Base-by-base conservation (phyloP, 2,797 vertebrate genomes). In the Lacerta agilis region DNA sequence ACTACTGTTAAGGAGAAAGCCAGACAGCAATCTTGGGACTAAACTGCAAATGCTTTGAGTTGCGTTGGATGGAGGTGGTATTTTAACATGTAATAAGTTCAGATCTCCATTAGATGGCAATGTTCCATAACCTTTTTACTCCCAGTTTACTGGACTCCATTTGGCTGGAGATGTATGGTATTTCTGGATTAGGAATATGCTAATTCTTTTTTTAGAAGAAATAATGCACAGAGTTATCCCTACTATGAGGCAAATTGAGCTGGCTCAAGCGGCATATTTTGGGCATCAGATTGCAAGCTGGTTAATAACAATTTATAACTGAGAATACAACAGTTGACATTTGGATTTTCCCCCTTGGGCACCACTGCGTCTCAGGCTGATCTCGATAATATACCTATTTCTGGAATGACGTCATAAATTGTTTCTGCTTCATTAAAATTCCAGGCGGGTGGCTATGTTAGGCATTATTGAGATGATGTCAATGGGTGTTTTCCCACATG, bases 91-190 rank as follows among this genome's bases (percentile, higher is more conserved):
- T 17, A 85, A 23, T 79, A 61, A 20, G 6, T 29, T 13, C 58
- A 83, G 45, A 64, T 0, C 1, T 38, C 93, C 97, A 90, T 95
- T 96, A 97, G 97, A 91, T 97, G 97, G 96, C 91, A 94, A 89
- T 94, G 3, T 95, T 91, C 75, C 90, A 93, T 67, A 96, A 96
- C 20, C 15, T 36, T 89, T 43, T 79, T 87, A 25, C 0, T 0
- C 91, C 92, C 78, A 66, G 89, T 84, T 41, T 64, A 38, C n/a
- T 85, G 49, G 27, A n/a, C 84, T 80, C 41, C 41, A 36, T 88
- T 90, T 49, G 82, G 38, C 49, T 78, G 73, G 72, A 38, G 82
- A 94, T 94, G 89, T 2, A 3, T 9, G 90, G 83, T 79, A 55
- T 92, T 95, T 88, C 20, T 10, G 82, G 91, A 49, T 73, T 85